A percentile compares a stretch with the other conserved stretches of the same genome.
These are phyloP conservation scores for Nasua narica DNA, from an alignment of 2,797 vertebrate genomes.

Conservation along the genomic window DNA sequence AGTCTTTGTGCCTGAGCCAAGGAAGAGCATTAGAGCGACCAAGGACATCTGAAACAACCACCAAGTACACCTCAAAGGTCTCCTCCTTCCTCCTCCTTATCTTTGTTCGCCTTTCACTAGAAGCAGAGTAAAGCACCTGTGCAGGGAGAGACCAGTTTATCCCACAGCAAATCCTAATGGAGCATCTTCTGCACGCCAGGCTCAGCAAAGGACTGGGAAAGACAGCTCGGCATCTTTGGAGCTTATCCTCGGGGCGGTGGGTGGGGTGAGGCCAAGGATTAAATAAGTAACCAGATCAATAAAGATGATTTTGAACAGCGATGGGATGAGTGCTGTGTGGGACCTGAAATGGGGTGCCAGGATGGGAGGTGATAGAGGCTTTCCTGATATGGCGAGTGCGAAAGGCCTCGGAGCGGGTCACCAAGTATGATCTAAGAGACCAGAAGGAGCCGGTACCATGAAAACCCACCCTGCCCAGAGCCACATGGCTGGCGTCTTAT, in stretches of 20 bases:
- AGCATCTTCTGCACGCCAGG: background rate
- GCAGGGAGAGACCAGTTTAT: background rate
- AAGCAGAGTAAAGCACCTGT: too few relatives aligned
- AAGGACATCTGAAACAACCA: background rate
- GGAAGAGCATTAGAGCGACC: background rate
- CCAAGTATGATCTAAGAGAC: background rate
- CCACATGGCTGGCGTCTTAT: too few relatives aligned
- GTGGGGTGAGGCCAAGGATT: background rate
- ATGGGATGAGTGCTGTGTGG: background rate
- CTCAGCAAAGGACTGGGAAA: background rate
- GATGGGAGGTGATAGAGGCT: background rate
- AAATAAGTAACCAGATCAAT: background rate
- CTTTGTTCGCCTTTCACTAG: background rate
- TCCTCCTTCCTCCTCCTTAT: background rate
- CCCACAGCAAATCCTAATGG: accelerated
- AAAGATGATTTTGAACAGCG: background rate
- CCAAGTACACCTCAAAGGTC: accelerated
- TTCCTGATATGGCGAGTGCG: background rate
- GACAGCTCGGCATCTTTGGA: background rate
- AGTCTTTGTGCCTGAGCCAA: background rate
- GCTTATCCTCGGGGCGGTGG: background rate
- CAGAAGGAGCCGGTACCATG: background rate
- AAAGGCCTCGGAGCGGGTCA: background rate
- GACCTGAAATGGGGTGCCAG: too few relatives aligned
- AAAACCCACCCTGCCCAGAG: too few relatives aligned